These are phyloP conservation scores for Haplochromis burtoni DNA, from an alignment of 2,113 vertebrate species.

Conservation along the genomic window DNA sequence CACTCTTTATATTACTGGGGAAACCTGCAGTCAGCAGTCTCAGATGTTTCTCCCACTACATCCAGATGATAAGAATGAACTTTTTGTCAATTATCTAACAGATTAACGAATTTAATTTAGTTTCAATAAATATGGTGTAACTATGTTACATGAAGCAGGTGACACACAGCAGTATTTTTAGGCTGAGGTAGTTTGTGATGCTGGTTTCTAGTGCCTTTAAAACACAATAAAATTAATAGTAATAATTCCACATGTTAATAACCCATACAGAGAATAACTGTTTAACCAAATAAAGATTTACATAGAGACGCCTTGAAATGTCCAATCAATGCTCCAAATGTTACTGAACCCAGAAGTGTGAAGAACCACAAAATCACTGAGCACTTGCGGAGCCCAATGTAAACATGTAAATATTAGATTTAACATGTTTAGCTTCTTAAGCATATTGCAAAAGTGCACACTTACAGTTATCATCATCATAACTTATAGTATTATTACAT, in stretches of 20 bases:
- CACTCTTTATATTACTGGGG: not conserved
- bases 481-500: not conserved
- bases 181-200: not conserved
- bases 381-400: not conserved
- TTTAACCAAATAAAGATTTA: not conserved
- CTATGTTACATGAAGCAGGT: not conserved
- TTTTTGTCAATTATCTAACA: not conserved
- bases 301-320: not conserved
- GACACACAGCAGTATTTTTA: not conserved
- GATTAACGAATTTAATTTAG: not conserved
- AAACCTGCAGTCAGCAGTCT: not conserved
- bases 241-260: not conserved
- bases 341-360: not conserved
- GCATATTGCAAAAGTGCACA: not conserved
- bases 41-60: not conserved
- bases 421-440: not conserved
- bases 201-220: not conserved
- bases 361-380: not conserved
- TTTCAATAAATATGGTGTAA: not conserved
- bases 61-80: not conserved
- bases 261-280: not conserved
- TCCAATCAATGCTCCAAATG: not conserved
- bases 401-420: not conserved
- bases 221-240: not conserved
- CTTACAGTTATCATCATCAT: not conserved